Evolutionary conservation across 2,888 invertebrate species (phyloP).

Genomic region (Ceramica pisi): DNA sequence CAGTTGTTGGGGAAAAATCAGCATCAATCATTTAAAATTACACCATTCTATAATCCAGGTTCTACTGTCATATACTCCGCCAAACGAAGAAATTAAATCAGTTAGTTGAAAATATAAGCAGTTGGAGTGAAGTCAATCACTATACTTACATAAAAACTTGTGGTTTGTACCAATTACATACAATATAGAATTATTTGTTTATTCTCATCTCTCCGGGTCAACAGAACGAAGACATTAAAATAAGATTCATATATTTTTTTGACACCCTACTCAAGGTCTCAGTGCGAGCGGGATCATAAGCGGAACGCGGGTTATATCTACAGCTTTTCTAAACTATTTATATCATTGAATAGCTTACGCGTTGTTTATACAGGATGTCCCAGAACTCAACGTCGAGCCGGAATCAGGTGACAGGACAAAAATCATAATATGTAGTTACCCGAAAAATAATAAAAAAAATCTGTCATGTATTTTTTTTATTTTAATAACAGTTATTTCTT

Average conservation of each 20-base stretch:
- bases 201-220: conserved; percentile 66
- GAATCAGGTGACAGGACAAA: too few species aligned
- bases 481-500: too few species aligned
- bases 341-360: too few species aligned
- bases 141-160: background rate
- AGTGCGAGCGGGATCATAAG: conserved; percentile 67
- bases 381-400: too few species aligned
- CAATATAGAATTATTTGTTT: conserved; percentile 39
- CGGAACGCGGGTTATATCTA: conserved; percentile 37
- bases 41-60: background rate
- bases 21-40: conserved; percentile 19
- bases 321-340: too few species aligned
- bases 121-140: conserved; percentile 14
- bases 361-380: too few species aligned
- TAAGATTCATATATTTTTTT: conserved; percentile 76
- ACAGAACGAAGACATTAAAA: conserved; percentile 73
- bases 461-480: too few species aligned
- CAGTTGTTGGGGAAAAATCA: background rate
- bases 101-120: background rate
- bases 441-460: too few species aligned
- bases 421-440: too few species aligned
- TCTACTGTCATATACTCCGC: too few species aligned
- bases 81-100: background rate
- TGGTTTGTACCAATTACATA: conserved; percentile 18
- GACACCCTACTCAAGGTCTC: conserved; percentile 55